Evolutionary conservation across 2,888 invertebrate genomes (phyloP).

Genomic region (Caenorhabditis afra): DNA sequence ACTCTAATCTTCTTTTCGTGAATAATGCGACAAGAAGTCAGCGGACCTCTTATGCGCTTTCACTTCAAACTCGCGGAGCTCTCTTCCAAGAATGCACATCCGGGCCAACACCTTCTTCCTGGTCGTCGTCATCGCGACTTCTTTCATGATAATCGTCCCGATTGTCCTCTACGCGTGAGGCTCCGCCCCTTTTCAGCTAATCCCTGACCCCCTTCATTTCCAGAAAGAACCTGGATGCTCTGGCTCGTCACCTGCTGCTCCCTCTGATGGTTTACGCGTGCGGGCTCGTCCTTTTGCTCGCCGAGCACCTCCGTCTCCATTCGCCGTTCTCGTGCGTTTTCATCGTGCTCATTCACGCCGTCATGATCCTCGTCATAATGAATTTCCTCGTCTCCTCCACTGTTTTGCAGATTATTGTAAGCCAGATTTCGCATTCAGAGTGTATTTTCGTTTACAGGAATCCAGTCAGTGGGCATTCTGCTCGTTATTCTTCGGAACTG

Average conservation of each 20-base stretch:
- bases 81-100: not conserved
- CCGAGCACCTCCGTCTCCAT: not conserved
- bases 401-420: slow-evolving; percentile 6
- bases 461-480: slow-evolving; percentile 6
- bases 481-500: not conserved
- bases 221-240: not conserved
- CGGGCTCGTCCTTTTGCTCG: not conserved
- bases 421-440: not conserved
- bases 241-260: not conserved
- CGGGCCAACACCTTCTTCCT: slow-evolving; percentile 4
- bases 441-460: not conserved
- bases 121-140: not conserved
- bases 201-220: not conserved
- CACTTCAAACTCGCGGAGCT: not conserved
- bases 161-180: not conserved
- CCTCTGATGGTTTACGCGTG: slow-evolving; percentile 1
- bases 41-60: not conserved
- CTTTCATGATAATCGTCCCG: not conserved
- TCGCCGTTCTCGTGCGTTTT: not conserved
- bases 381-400: slow-evolving; percentile 2
- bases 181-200: not conserved
- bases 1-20: not conserved
- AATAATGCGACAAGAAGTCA: not conserved
- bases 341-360: slow-evolving; percentile 3
- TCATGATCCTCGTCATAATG: slow-evolving; percentile 1